phyloP scores from a whole-genome alignment of 2,888 invertebrate genomes.

The Drosophila paranaensis region DNA sequence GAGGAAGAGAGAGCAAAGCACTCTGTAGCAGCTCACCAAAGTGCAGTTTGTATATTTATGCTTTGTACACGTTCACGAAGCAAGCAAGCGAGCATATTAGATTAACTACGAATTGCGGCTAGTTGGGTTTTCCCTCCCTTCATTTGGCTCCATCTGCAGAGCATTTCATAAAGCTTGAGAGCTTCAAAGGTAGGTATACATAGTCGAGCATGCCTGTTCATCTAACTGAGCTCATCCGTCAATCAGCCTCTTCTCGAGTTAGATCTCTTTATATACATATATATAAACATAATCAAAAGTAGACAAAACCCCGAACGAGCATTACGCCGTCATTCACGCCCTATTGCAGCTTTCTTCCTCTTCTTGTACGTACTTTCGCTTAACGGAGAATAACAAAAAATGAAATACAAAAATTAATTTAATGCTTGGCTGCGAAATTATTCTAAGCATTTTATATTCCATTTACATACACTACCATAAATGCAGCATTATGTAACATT shows the following conservation, averaged over 20 bases:
- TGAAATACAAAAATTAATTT: slow-evolving; percentile 58
- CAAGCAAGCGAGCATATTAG: neutral
- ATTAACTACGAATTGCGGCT: neutral
- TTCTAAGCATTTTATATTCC: slow-evolving; percentile 48
- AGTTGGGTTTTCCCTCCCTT: no score
- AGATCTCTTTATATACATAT: no score
- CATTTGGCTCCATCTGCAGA: no score
- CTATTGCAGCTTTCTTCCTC: neutral
- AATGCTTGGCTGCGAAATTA: slow-evolving; percentile 66
- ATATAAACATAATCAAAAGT: neutral
- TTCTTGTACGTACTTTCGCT: slow-evolving; percentile 9
- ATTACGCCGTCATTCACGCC: neutral
- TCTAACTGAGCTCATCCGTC: neutral
- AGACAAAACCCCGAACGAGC: neutral
- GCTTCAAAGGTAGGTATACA: neutral
- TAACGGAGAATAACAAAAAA: slow-evolving; percentile 22
- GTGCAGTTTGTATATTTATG: slow-evolving; percentile 52
- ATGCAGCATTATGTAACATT: slow-evolving; percentile 31
- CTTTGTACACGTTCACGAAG: neutral
- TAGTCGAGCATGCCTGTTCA: neutral
- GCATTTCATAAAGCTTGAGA: neutral
- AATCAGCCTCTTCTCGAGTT: no score
- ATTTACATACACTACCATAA: slow-evolving; percentile 10
- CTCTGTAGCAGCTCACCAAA: slow-evolving; percentile 45
- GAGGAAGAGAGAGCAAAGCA: neutral